Evolutionary conservation across 2,888 invertebrate species (phyloP).

Genomic region (Brassicogethes aeneus): DNA sequence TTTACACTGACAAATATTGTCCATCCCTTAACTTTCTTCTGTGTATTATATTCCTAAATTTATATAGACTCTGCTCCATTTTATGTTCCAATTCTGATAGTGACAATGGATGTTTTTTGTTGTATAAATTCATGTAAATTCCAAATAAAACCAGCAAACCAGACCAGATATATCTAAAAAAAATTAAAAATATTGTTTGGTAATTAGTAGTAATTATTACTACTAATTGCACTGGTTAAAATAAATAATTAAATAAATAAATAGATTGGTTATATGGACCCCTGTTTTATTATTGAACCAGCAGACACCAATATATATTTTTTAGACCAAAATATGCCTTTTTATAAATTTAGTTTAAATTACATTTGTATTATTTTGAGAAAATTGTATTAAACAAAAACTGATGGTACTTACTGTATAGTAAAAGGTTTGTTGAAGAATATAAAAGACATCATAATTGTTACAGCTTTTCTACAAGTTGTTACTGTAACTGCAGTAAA

Average conservation of each 20-base stretch:
- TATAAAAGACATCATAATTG: conserved; percentile 86
- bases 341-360: not conserved
- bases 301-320: not conserved
- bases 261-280: no score
- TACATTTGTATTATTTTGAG: no score
- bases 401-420: conserved; percentile 81
- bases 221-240: no score
- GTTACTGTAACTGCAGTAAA: conserved; percentile 90
- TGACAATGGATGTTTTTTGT: conserved; percentile 55
- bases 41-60: not conserved
- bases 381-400: conserved; percentile 21
- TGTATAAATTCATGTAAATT: conserved; percentile 89
- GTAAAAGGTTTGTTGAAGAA: conserved; percentile 84
- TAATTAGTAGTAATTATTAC: no score
- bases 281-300: no score
- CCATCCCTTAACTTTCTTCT: conserved; percentile 11
- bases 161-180: conserved; percentile 80
- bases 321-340: not conserved
- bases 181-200: no score
- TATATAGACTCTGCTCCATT: conserved; percentile 17
- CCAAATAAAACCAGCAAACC: conserved; percentile 81
- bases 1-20: conserved; percentile 51
- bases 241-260: no score
- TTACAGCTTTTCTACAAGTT: conserved; percentile 83
- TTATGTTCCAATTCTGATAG: conserved; percentile 30